These are phyloP conservation scores for Pseudomyrmex cubaensis DNA, from an alignment of 1,140 invertebrate species.

Conservation along the genomic window DNA sequence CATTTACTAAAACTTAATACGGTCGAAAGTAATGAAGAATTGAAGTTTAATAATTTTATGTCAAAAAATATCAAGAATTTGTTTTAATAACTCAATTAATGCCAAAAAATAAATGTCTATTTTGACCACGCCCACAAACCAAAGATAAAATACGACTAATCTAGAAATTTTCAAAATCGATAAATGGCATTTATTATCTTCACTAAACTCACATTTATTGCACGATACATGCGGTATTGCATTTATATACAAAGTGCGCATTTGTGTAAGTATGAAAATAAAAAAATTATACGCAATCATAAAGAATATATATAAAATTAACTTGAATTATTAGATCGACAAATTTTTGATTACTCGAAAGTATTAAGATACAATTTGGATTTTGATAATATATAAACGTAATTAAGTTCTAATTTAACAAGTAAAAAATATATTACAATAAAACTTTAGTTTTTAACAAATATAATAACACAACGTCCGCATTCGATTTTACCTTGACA, in stretches of 20 bases:
- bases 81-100: conserved; percentile 6
- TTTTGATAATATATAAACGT: too few relatives aligned
- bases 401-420: too few relatives aligned
- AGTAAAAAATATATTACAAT: conserved; percentile 1
- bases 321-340: too few relatives aligned
- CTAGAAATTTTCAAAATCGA: conserved; percentile 76
- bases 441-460: neutral
- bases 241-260: neutral
- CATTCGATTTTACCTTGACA: conserved; percentile 14
- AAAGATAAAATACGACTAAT: conserved; percentile 82
- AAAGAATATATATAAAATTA: too few relatives aligned
- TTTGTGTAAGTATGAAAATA: neutral
- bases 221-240: neutral
- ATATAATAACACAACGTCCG: neutral
- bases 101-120: conserved; percentile 61
- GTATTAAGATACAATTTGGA: too few relatives aligned
- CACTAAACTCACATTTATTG: neutral
- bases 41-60: conserved; percentile 1
- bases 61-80: neutral
- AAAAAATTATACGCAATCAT: neutral
- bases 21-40: neutral
- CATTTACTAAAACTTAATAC: neutral
- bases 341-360: too few relatives aligned
- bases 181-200: conserved; percentile 79
- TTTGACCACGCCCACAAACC: conserved; percentile 77